These are phyloP conservation scores for Lymantria dispar DNA, from an alignment of 2,888 invertebrate genomes.

Conservation along the genomic window DNA sequence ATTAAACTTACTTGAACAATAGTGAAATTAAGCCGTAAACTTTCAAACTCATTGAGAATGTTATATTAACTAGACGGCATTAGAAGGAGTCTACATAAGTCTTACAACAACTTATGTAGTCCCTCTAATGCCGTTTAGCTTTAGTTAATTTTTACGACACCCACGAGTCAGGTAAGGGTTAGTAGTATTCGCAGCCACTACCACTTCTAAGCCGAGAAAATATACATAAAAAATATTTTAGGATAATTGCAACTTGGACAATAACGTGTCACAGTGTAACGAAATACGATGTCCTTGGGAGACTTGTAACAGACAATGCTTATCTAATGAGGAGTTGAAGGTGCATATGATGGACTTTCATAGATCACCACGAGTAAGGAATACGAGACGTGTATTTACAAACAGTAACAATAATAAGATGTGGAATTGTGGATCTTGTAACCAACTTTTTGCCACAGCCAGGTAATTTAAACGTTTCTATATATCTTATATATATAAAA, in stretches of 20 bases:
- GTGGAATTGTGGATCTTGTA: conserved; percentile 79
- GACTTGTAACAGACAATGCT: conserved; percentile 47
- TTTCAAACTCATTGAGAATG: too few species aligned
- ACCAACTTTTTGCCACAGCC: conserved; percentile 72
- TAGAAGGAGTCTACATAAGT: too few species aligned
- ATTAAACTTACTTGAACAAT: too few species aligned
- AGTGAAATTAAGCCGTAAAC: too few species aligned
- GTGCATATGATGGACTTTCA: conserved; percentile 44
- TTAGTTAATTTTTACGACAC: too few species aligned
- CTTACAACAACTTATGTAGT: too few species aligned
- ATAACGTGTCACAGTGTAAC: conserved; percentile 18
- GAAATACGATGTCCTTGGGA: conserved; percentile 51
- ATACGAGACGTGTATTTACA: conserved; percentile 47
- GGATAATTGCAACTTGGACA: conserved; percentile 19
- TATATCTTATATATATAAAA: too few species aligned
- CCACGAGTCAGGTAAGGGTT: too few species aligned
- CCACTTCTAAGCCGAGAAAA: too few species aligned
- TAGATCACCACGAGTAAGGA: conserved; percentile 33
- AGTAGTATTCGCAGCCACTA: too few species aligned
- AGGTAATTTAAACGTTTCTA: conserved; percentile 39
- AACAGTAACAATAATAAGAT: conserved; percentile 59
- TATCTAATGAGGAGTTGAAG: conserved; percentile 50
- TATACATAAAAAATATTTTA: conserved; percentile 4
- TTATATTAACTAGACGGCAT: too few species aligned
- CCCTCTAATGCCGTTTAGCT: too few species aligned